phyloP scores from a whole-genome alignment of 2,113 vertebrate genomes.

The Tricholaema leucomelas region DNA sequence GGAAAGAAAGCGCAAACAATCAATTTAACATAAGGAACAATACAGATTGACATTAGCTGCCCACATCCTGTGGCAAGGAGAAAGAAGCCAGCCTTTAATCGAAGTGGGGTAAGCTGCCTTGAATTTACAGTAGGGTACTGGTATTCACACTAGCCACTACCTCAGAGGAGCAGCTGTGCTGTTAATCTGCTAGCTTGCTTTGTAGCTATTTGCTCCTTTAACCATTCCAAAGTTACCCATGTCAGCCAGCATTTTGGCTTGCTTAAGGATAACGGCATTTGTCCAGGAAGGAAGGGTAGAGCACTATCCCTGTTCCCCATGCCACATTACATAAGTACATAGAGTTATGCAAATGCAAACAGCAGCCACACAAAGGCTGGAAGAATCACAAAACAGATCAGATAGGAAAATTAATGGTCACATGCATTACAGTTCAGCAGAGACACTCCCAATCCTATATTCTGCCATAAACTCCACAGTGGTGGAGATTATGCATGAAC shows the following conservation, averaged over 20 bases:
- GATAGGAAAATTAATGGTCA: not conserved
- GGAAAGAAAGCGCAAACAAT: not conserved
- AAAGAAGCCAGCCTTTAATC: not conserved
- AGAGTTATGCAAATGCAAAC: not conserved
- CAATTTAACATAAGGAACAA: not conserved
- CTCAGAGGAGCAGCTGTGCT: not conserved
- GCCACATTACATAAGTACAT: not conserved
- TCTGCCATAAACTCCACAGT: not conserved
- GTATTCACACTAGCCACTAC: not conserved
- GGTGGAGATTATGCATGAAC: not conserved
- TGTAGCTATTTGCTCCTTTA: not conserved
- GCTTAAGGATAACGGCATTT: not conserved
- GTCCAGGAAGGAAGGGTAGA: not conserved
- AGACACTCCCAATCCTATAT: not conserved
- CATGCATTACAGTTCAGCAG: not conserved
- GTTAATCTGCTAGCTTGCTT: not conserved
- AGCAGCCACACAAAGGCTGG: not conserved
- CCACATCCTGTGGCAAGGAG: not conserved
- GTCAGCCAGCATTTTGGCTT: not conserved
- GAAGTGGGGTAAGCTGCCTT: not conserved
- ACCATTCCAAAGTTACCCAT: not conserved
- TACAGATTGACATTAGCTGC: not conserved
- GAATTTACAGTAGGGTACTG: not conserved
- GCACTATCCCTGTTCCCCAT: not conserved
- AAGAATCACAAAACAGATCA: constrained; percentile 8